Base-by-base conservation (phyloP, 2,797 vertebrate species). In the Xenentodon cancila region DNA sequence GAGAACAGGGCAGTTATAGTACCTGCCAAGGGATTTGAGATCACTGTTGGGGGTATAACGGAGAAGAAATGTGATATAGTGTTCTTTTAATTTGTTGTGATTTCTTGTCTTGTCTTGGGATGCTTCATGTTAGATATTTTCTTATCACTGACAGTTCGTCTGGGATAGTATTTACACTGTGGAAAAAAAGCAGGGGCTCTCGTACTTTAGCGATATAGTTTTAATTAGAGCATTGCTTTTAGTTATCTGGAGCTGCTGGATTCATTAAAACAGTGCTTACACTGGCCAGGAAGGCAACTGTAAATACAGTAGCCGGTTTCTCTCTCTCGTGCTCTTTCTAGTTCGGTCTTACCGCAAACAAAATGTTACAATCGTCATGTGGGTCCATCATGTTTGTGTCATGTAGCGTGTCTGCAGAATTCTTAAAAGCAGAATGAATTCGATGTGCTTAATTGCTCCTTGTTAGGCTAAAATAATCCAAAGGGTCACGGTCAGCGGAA, bases 1-100 rank as follows among this genome's bases (percentile, higher is more conserved):
- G 92, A 91, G 93, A 94, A 93, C 86, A 79, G 90, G 90, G 90
- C 95, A 95, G 96, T 97, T 96, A 87, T 63, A 86, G 75, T 63
- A 93, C 84, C 92, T 91, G 68, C 74, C 85, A 89, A 67, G 81
- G 91, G 88, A 84, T 88, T 85, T 77, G 88, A 89, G 89, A 92
- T 91, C 88, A 81, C 84, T 21, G 22, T 53, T 62, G 73, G 69
- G 80, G 77, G 44, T 53, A 82, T 81, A 83, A 85, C 80, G 80
- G 71, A 71, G 51, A 68, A 73, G 59, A 63, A 74, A 79, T 81
- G 75, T 73, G 53, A 64, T 57, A 17, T 52, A 47, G 48, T 49
- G 46, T 76, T 68, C 55, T 6, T 72, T 77, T 47, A 60, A 79
- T 73, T 81, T 47, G 79, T 30, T 55, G 53, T 54, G 21, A 56